These are phyloP conservation scores for Protophormia terraenovae DNA, from an alignment of 2,888 invertebrate genomes.

Conservation along the genomic window DNA sequence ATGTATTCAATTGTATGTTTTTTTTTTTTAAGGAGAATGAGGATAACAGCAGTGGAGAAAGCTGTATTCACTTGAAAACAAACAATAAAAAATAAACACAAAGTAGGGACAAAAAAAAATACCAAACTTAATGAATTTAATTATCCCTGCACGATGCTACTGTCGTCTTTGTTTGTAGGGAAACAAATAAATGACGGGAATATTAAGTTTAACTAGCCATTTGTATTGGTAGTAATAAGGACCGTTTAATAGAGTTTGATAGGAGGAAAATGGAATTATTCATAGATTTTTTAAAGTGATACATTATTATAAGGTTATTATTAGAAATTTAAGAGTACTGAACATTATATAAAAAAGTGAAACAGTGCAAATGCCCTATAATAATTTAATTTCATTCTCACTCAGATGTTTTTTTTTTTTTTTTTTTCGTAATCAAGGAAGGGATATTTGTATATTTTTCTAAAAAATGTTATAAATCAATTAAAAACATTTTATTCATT, in stretches of 20 bases:
- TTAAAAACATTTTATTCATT: too few species aligned
- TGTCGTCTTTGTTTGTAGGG: background rate
- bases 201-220: background rate
- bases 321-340: too few species aligned
- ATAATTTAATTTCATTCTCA: too few species aligned
- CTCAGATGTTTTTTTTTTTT: too few species aligned
- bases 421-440: too few species aligned
- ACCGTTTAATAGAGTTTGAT: background rate
- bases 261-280: background rate
- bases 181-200: conserved; percentile 2
- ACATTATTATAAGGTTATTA: too few species aligned
- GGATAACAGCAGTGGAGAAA: background rate
- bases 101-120: background rate
- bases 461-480: too few species aligned
- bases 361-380: too few species aligned
- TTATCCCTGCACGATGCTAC: conserved; percentile 37
- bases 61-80: conserved; percentile 4
- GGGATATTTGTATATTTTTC: too few species aligned
- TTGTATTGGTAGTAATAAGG: background rate
- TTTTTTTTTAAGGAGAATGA: background rate
- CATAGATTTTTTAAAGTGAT: too few species aligned
- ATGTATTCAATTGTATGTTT: conserved; percentile 9
- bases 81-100: background rate
- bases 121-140: conserved; percentile 47
- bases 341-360: too few species aligned